Evolutionary conservation across 2,888 invertebrate species (phyloP).

Genomic region (Andrena haemorrhoa): DNA sequence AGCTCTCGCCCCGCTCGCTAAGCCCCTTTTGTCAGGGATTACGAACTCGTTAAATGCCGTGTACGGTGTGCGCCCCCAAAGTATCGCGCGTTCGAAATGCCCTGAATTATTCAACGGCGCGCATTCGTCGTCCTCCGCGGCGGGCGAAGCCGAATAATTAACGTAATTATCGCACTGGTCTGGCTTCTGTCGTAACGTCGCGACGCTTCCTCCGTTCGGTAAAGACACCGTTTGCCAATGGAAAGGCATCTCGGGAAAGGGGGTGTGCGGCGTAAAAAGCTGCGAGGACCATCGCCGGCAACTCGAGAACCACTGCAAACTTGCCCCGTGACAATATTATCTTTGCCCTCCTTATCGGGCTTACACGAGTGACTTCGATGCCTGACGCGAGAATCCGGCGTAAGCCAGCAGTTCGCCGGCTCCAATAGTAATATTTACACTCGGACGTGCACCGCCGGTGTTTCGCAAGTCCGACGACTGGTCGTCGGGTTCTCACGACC

Average conservation of each 20-base stretch:
- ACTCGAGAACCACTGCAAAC: slow-evolving; percentile 37
- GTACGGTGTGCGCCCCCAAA: background rate
- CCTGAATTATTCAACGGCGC: slow-evolving; percentile 42
- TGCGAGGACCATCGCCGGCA: background rate
- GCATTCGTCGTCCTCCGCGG: slow-evolving; percentile 21
- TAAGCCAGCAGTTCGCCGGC: slow-evolving; percentile 30
- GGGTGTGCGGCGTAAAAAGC: background rate
- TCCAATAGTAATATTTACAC: slow-evolving; percentile 60
- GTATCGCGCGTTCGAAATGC: slow-evolving; percentile 28
- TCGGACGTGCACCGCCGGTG: slow-evolving; percentile 2
- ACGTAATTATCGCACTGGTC: background rate
- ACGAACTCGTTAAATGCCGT: slow-evolving; percentile 36
- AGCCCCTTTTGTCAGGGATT: slow-evolving; percentile 47
- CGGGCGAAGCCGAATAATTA: slow-evolving; percentile 28
- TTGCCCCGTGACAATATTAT: slow-evolving; percentile 70
- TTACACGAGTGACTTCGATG: slow-evolving; percentile 62
- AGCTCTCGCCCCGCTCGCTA: slow-evolving; percentile 22
- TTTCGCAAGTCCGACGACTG: slow-evolving; percentile 10
- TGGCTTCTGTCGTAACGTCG: background rate
- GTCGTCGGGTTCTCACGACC: slow-evolving; percentile 27
- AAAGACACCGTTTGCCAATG: background rate
- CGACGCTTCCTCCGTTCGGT: background rate
- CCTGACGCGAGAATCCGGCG: slow-evolving; percentile 46
- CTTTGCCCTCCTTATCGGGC: slow-evolving; percentile 65
- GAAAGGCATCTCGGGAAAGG: background rate